Evolutionary conservation across 2,797 vertebrate genomes (phyloP).

Genomic region (Hylomyscus alleni): DNA sequence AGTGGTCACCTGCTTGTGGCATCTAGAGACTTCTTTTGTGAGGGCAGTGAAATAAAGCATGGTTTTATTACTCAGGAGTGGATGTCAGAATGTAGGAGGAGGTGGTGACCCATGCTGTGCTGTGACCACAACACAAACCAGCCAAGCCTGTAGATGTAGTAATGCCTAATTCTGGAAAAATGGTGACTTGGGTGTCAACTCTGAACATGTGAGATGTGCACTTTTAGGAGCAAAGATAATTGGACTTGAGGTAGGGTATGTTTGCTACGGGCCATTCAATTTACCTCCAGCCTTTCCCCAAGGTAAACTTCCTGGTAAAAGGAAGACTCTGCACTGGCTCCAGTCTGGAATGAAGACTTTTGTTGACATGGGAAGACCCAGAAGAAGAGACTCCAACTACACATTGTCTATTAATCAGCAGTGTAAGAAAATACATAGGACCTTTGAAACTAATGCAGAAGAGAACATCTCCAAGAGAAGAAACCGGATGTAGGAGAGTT

Average conservation of each 20-base stretch:
- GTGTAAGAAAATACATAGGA: background rate
- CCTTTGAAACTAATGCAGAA: slow-evolving; percentile 28
- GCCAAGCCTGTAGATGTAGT: background rate
- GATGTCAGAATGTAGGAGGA: slow-evolving; percentile 46
- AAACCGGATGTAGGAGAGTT: background rate
- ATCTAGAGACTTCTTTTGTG: background rate
- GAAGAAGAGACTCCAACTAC: background rate
- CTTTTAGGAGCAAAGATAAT: background rate
- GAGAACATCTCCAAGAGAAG: background rate
- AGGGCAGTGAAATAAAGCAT: background rate
- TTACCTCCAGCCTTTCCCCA: background rate
- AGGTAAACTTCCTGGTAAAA: background rate
- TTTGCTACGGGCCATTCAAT: background rate
- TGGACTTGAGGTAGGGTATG: background rate
- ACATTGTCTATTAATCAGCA: slow-evolving; percentile 1
- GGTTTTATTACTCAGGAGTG: background rate
- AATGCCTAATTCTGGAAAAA: slow-evolving; percentile 1
- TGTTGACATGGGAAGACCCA: background rate
- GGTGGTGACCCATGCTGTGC: background rate
- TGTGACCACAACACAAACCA: slow-evolving; percentile 14
- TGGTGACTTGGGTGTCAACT: background rate
- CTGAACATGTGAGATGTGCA: background rate
- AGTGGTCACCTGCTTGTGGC: background rate
- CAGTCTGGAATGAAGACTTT: background rate
- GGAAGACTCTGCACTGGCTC: background rate